These are phyloP conservation scores for Cryptus armator DNA, from an alignment of 2,888 invertebrate species.

Conservation along the genomic window DNA sequence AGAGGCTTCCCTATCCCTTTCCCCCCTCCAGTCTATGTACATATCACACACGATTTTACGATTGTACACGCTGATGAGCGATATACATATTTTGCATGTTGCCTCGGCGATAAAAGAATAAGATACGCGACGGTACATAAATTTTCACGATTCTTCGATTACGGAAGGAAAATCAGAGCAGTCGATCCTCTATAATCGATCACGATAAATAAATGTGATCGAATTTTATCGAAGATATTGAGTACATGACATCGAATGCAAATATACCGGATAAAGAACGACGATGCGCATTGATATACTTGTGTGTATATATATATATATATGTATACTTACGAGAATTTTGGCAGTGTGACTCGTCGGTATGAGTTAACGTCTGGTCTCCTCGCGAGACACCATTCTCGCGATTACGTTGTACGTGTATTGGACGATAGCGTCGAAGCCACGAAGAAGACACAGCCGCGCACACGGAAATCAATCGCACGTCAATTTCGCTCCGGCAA, in stretches of 20 bases:
- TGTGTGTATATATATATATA: not conserved
- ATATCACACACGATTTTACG: not conserved
- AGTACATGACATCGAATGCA: not conserved
- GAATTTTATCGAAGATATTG: not conserved
- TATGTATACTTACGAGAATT: not conserved
- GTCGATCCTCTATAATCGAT: not conserved
- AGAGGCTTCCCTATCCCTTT: not conserved
- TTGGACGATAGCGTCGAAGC: not conserved
- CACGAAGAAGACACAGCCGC: constrained; percentile 2
- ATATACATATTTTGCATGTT: not conserved
- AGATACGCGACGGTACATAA: not conserved
- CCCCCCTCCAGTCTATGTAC: not conserved
- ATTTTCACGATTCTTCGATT: not conserved
- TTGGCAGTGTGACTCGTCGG: not conserved
- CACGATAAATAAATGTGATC: not conserved
- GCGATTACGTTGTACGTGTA: not conserved
- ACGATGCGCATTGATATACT: not conserved
- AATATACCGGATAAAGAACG: not conserved
- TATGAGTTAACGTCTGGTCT: not conserved
- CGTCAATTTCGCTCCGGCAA: constrained; percentile 63
- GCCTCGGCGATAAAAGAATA: not conserved
- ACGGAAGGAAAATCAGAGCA: not conserved
- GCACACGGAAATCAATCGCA: constrained; percentile 68
- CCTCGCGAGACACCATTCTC: not conserved
- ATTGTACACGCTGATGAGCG: constrained; percentile 3